These are phyloP conservation scores for Telmatherina bonti DNA, from an alignment of 2,797 vertebrate genomes.

Conservation along the genomic window DNA sequence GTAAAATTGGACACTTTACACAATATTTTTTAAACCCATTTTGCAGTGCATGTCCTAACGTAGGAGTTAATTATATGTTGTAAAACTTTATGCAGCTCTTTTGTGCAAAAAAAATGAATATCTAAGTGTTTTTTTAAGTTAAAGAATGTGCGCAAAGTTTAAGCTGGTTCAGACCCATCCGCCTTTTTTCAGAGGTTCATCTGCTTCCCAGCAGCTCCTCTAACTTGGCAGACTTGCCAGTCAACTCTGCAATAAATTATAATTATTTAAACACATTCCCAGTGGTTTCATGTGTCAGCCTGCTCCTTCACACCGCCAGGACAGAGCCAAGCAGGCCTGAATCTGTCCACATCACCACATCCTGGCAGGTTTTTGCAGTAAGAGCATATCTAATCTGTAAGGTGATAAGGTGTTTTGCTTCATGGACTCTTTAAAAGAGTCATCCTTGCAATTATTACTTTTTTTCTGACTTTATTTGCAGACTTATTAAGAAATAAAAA, in stretches of 20 bases:
- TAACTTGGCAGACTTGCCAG: constrained; percentile 12
- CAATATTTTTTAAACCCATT: not conserved
- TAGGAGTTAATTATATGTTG: not conserved
- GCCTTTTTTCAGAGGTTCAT: not conserved
- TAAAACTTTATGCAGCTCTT: too few relatives aligned
- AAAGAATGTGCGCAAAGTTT: not conserved
- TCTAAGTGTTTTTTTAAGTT: not conserved
- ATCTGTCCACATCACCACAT: constrained; percentile 8
- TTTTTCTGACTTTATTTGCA: constrained; percentile 24
- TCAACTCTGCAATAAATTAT: constrained; percentile 51
- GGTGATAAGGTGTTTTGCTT: constrained; percentile 38
- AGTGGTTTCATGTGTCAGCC: constrained; percentile 35
- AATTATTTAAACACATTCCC: constrained; percentile 53
- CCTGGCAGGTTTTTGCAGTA: constrained; percentile 3
- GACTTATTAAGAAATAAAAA: not conserved
- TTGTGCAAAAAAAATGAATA: not conserved
- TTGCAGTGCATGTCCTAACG: not conserved
- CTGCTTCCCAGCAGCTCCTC: constrained; percentile 8
- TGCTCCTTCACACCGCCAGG: constrained; percentile 16
- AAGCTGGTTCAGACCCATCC: not conserved
- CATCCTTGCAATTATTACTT: not conserved
- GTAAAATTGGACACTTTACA: not conserved
- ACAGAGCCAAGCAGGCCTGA: constrained; percentile 19
- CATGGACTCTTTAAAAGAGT: not conserved
- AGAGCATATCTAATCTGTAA: constrained; percentile 53